Conservation (phyloP, 2,888 invertebrate genomes). For the Latheticus oryzae region DNA sequence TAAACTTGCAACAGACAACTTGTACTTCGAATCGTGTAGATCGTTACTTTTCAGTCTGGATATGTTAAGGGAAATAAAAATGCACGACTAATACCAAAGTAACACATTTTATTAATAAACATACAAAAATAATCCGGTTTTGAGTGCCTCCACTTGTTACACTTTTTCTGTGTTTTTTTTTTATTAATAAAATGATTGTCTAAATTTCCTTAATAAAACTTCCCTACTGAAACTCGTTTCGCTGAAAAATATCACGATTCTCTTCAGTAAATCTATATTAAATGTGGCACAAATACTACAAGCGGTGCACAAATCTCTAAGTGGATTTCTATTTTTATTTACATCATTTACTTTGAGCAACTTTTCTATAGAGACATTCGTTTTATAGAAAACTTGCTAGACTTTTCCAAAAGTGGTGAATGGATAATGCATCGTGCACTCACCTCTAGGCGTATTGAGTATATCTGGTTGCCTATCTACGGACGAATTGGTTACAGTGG, state of each 20-base stretch:
- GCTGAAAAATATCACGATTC: conserved; percentile 46
- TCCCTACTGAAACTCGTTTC: conserved; percentile 48
- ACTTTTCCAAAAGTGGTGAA: conserved; percentile 44
- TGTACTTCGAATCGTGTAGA: conserved; percentile 13
- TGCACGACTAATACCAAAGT: conserved; percentile 7
- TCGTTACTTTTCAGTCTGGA: conserved; percentile 11
- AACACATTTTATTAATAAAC: conserved; percentile 32
- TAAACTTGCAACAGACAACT: conserved; percentile 42
- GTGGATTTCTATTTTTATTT: conserved; percentile 35
- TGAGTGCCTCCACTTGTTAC: conserved; percentile 35
- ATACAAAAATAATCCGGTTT: conserved; percentile 46
- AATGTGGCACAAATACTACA: conserved; percentile 32
- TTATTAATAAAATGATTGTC: too few species aligned
- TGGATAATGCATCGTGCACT: conserved; percentile 50
- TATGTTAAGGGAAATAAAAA: conserved; percentile 22
- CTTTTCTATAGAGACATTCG: too few species aligned
- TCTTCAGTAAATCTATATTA: conserved; percentile 40
- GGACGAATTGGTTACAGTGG: conserved; percentile 53
- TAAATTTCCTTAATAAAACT: conserved; percentile 46
- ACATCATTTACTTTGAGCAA: conserved; percentile 30
- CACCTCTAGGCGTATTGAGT: conserved; percentile 81
- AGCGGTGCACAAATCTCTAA: conserved; percentile 39
- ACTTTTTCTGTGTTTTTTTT: too few species aligned
- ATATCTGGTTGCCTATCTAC: conserved; percentile 70
- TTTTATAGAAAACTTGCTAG: conserved; percentile 23